Percentiles rank a stretch among this genome's conserved stretches.
Conservation (phyloP, 1,140 invertebrate genomes). For the Formica selysi region DNA sequence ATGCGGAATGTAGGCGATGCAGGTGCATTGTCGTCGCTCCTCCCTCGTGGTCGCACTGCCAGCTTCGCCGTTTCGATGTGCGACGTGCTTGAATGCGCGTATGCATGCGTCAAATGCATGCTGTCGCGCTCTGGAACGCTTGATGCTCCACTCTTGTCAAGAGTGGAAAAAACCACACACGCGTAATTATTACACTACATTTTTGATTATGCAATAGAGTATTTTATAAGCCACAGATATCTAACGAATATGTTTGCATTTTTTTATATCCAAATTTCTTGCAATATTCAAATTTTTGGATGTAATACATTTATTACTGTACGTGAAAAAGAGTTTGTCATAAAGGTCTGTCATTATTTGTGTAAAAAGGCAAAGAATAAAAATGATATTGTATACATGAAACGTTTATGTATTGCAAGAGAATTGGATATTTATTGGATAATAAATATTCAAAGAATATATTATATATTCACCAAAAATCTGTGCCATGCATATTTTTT, state of each 20-base stretch:
- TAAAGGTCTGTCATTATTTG: not conserved
- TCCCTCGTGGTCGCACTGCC: conserved; percentile 79
- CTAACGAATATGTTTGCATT: not conserved
- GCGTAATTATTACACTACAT: not conserved
- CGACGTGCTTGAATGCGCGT: conserved; percentile 9
- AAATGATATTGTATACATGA: not conserved
- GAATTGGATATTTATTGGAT: not conserved
- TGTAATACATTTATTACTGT: not conserved
- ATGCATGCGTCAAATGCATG: conserved; percentile 16
- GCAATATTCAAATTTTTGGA: too few relatives aligned
- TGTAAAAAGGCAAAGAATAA: not conserved
- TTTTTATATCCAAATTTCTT: not conserved
- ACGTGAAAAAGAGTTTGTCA: not conserved
- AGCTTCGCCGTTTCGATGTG: conserved; percentile 30
- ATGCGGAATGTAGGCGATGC: conserved; percentile 68
- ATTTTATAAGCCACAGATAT: not conserved
- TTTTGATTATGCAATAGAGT: not conserved
- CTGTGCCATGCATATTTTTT: not conserved
- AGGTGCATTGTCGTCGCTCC: conserved; percentile 74
- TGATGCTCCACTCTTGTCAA: not conserved
- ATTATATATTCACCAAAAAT: not conserved
- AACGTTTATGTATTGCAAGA: not conserved
- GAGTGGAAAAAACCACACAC: conserved; percentile 11
- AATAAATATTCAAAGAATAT: conserved; percentile 8
- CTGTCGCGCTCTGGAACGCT: not conserved